phyloP scores from a whole-genome alignment of 2,113 vertebrate genomes.

The Pimephales promelas region DNA sequence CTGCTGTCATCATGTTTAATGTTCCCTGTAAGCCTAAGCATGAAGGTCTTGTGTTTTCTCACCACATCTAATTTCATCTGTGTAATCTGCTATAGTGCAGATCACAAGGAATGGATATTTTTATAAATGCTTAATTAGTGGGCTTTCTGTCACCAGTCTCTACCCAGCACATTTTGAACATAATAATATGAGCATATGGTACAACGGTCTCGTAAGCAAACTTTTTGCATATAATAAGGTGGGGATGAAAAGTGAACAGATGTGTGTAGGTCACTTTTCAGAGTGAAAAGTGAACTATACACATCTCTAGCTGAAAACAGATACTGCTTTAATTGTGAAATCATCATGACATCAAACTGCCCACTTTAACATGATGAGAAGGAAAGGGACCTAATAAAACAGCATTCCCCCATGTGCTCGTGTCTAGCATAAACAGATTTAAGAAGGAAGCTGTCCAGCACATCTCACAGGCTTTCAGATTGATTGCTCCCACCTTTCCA shows the following conservation, averaged over 20 bases:
- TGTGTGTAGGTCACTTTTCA: no score
- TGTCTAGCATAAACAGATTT: conserved; percentile 29
- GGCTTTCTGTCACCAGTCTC: conserved; percentile 10
- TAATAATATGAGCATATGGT: conserved; percentile 21
- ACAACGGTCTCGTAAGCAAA: background rate
- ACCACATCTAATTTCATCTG: background rate
- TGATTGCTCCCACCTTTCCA: conserved; percentile 41
- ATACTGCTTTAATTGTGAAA: no score
- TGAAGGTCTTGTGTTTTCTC: conserved; percentile 24
- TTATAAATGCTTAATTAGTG: conserved; percentile 33
- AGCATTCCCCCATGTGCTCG: background rate
- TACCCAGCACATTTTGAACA: conserved; percentile 13
- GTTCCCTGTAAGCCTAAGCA: conserved; percentile 11
- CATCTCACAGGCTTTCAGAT: conserved; percentile 30
- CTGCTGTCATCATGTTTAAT: conserved; percentile 3
- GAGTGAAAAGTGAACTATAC: no score
- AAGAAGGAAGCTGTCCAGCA: conserved; percentile 15
- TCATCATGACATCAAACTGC: no score
- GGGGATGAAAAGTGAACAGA: no score
- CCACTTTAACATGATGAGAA: background rate
- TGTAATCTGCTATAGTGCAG: background rate
- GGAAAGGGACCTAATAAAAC: background rate
- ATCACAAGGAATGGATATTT: conserved; percentile 7
- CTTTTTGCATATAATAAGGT: background rate
- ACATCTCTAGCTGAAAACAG: background rate